Conservation (phyloP, 2,888 invertebrate genomes). For the Agrotis segetum region DNA sequence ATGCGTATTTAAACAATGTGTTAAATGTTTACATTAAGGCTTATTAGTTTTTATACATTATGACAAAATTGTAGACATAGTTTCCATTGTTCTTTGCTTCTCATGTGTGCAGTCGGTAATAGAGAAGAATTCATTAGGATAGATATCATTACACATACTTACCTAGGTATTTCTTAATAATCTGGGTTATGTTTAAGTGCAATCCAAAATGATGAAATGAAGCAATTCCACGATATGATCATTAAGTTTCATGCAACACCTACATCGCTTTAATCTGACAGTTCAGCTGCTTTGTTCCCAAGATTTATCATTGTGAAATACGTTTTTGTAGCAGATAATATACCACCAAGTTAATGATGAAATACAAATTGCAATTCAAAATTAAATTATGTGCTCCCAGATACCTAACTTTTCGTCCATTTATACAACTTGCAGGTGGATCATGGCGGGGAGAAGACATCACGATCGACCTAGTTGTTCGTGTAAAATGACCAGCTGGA, state of each 20-base stretch:
- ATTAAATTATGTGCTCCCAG: constrained; percentile 50
- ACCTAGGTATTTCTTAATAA: constrained; percentile 38
- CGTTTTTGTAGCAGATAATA: constrained; percentile 37
- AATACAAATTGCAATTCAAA: constrained; percentile 57
- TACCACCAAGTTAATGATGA: constrained; percentile 47
- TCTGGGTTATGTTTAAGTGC: constrained; percentile 20
- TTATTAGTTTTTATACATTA: constrained; percentile 21
- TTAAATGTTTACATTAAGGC: constrained; percentile 30
- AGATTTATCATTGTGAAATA: constrained; percentile 57
- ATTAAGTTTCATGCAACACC: constrained; percentile 51
- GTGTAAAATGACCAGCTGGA: constrained; percentile 66
- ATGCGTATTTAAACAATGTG: constrained; percentile 57
- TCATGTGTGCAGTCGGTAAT: constrained; percentile 10
- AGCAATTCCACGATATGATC: constrained; percentile 44
- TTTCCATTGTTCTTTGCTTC: constrained; percentile 30
- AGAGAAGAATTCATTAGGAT: constrained; percentile 22
- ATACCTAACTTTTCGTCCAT: constrained; percentile 29
- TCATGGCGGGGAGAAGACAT: constrained; percentile 72
- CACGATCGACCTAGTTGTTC: constrained; percentile 76
- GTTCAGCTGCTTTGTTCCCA: constrained; percentile 50
- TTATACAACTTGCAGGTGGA: constrained; percentile 36
- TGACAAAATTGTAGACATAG: constrained; percentile 12
- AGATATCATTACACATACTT: constrained; percentile 27
- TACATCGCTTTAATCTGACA: constrained; percentile 47
- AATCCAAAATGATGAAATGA: constrained; percentile 50